Evolutionary conservation across 2,888 invertebrate genomes (phyloP), one percentile per base, ranked within the genome.

Genomic region (Drosophila nigricruria): DNA sequence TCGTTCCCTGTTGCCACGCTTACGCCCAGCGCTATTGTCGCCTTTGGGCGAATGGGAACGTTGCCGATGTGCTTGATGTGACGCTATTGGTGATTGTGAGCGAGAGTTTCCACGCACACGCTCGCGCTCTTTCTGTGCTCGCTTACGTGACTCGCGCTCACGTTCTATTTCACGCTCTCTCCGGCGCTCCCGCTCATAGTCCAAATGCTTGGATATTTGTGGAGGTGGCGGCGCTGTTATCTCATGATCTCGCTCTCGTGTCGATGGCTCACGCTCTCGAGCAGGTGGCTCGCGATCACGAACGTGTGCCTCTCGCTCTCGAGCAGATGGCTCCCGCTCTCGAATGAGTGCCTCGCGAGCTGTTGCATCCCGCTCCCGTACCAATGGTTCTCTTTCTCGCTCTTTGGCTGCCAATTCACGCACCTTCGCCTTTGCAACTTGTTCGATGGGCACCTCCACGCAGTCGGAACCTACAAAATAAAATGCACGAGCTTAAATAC

Each of bases 391-490:
- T 5, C 45, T 56, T 12, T 58, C 79, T 9, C 70, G 70, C 5
- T 58, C 59, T 12, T 18, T 59, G 2, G 23, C 23, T 23, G 20
- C 6, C 40, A 10, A 47, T n/a, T 71, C 74, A 3, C 64, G 66
- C 16, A 42, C 72, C 38, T 65, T 73, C 63, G 63, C 64, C 52
- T 40, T 74, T 45, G 53, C 43, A 9, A 57, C 60, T 53, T 79
- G 78, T 38, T 92, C 92, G n/a, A 92, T 66, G 0, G 93, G 93
- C 34, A 93, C 93, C 79, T 93, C 93, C 30, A 93, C 89, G 58
- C 93, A 93, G 82, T 93, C 93, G 3, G 93, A 93, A 87, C 93
- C 93, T 93, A 34, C 23, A 70, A 42, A 42, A 20, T 30, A 32
- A 40, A 47, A 27, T 54, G 56, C 77, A 58, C 40, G 68, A 62